Percentiles rank a stretch among this genome's conserved stretches.
phyloP scores from a whole-genome alignment of 2,888 invertebrate species.

The Eupithecia centaureata region DNA sequence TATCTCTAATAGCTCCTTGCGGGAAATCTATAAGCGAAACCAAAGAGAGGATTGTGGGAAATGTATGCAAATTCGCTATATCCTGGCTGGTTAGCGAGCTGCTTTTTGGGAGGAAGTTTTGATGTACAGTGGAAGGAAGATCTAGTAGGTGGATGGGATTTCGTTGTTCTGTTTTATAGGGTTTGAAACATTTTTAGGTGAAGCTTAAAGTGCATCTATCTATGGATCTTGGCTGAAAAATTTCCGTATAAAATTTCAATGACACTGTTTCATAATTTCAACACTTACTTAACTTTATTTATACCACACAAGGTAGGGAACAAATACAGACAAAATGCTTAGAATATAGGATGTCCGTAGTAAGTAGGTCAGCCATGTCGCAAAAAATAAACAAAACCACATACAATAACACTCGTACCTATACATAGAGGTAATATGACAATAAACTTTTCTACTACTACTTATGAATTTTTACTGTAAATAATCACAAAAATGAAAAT shows the following conservation, averaged over 20 bases:
- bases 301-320: too few species aligned
- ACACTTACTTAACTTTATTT: too few species aligned
- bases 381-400: too few species aligned
- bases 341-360: too few species aligned
- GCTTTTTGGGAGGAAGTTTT: slow-evolving; percentile 18
- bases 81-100: slow-evolving; percentile 27
- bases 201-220: background rate
- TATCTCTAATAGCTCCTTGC: slow-evolving; percentile 67
- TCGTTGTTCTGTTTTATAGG: background rate
- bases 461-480: too few species aligned
- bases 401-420: too few species aligned
- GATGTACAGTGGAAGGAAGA: slow-evolving; percentile 5
- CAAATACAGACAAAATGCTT: too few species aligned
- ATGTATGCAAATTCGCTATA: slow-evolving; percentile 48
- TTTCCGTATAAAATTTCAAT: background rate
- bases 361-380: too few species aligned
- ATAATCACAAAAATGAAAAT: background rate
- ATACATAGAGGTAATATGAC: too few species aligned
- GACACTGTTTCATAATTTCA: too few species aligned
- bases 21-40: slow-evolving; percentile 55
- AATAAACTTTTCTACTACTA: too few species aligned
- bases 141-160: background rate
- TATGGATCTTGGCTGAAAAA: background rate
- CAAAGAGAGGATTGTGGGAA: slow-evolving; percentile 37
- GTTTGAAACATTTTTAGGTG: background rate